Evolutionary conservation across 2,888 invertebrate species (phyloP).

Genomic region (Torymus texanus): DNA sequence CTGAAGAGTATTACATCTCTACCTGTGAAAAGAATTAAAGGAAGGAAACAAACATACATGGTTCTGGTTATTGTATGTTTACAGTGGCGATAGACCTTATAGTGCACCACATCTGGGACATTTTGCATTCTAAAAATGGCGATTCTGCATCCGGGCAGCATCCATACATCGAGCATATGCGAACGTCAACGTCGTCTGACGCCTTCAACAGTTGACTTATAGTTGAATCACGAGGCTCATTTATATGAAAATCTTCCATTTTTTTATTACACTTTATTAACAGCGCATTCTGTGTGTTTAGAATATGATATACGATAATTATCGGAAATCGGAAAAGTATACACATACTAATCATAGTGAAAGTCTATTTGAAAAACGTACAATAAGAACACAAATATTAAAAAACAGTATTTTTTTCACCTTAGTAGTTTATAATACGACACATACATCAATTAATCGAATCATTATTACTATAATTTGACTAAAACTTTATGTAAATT

Average conservation of each 20-base stretch:
- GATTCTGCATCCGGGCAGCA: constrained; percentile 76
- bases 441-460: neutral
- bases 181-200: constrained; percentile 73
- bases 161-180: constrained; percentile 74
- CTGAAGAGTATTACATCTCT: constrained; percentile 28
- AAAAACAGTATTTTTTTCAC: constrained; percentile 35
- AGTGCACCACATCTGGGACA: constrained; percentile 99
- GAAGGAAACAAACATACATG: constrained; percentile 71
- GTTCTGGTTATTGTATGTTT: constrained; percentile 80
- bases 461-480: neutral
- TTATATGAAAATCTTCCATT: constrained; percentile 10
- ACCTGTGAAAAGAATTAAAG: constrained; percentile 31
- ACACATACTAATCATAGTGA: constrained; percentile 31
- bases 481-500: constrained; percentile 18
- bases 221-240: constrained; percentile 43
- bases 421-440: too few species aligned
- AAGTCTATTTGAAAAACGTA: constrained; percentile 37
- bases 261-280: constrained; percentile 39
- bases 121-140: constrained; percentile 82
- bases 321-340: constrained; percentile 21
- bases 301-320: constrained; percentile 40
- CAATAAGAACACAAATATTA: constrained; percentile 33
- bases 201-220: constrained; percentile 70
- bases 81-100: constrained; percentile 99
- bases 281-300: constrained; percentile 29